Evolutionary conservation across 2,113 vertebrate species (phyloP), one percentile per base, ranked within the genome.

Genomic region (Myrmecobius fasciatus): DNA sequence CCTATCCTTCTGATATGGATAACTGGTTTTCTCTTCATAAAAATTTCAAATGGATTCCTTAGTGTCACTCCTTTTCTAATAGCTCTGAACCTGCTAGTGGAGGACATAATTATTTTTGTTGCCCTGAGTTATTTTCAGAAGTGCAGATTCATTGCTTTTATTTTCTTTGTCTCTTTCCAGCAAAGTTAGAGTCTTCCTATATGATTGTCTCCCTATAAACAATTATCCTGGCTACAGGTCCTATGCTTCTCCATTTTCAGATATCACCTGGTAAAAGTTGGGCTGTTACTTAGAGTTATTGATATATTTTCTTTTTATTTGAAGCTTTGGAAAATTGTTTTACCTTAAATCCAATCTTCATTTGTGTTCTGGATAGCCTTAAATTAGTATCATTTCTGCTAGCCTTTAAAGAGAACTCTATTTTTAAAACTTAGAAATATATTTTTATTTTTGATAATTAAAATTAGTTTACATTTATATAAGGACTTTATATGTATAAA

Each of bases 31-130:
- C 52, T 93, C 43, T 54, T 92, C 90, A 56, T 90, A 89, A 94
- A 92, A 95, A 94, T 53, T 83, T 92, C 83, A 60, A 93, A 75
- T 97, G 89, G 53, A 28, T 91, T 95, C 47, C 75, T 92, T 95
- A 12, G 10, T 67, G 47, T 89, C 91, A n/a, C 48, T 92, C 25
- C 48, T 89, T 96, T 88, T 49, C 25, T 92, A 94, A 17, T 12
- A 91, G 91, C 93, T 89, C 52, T 56, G 90, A 93, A 67, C 8
- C 2, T 94, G 88, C 53, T 51, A 25, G 36, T 94, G 94, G 91
- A 97, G 91, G 91, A 95, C 95, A 90, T 93, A 60, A 91, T 96
- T 94, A 95, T 95, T 95, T 97, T 96, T 95, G 91, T 96, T 94
- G 96, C 94, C 95, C 94, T 93, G 91, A 94, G 94, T 94, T 96